Conservation (phyloP, 1,140 invertebrate genomes). For the Monochamus saltuarius region DNA sequence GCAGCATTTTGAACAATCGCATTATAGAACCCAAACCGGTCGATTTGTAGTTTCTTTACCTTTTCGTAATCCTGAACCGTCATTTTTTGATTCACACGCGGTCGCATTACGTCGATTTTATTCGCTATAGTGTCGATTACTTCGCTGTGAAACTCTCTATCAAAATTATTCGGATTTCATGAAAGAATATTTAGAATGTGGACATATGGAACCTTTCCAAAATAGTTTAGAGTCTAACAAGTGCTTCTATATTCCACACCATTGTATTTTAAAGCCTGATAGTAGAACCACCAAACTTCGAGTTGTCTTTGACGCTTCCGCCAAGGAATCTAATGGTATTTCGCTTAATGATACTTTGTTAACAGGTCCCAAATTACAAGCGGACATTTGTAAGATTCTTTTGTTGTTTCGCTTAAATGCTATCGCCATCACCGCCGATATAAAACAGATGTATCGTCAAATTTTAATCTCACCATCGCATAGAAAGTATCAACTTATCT, state of each 20-base stretch:
- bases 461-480: constrained; percentile 43
- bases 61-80: too few relatives aligned
- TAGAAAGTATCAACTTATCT: constrained; percentile 23
- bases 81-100: too few relatives aligned
- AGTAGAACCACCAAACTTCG: background rate
- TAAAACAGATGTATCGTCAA: constrained; percentile 50
- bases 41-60: too few relatives aligned
- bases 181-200: too few relatives aligned
- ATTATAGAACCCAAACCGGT: too few relatives aligned
- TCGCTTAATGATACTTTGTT: constrained; percentile 38
- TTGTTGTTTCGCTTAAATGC: constrained; percentile 49
- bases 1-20: too few relatives aligned
- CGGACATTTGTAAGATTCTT: constrained; percentile 42
- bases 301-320: constrained; percentile 4
- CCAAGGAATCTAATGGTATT: constrained; percentile 7
- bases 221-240: too few relatives aligned
- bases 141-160: too few relatives aligned
- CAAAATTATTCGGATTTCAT: too few relatives aligned
- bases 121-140: too few relatives aligned
- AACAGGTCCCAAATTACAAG: constrained; percentile 34
- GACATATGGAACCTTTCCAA: too few relatives aligned
- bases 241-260: background rate
- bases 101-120: too few relatives aligned
- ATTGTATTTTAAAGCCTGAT: background rate
- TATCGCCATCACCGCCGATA: constrained; percentile 49